Evolutionary conservation across 1,140 invertebrate species (phyloP), one percentile per base, ranked within the genome.

Genomic region (Popillia japonica): DNA sequence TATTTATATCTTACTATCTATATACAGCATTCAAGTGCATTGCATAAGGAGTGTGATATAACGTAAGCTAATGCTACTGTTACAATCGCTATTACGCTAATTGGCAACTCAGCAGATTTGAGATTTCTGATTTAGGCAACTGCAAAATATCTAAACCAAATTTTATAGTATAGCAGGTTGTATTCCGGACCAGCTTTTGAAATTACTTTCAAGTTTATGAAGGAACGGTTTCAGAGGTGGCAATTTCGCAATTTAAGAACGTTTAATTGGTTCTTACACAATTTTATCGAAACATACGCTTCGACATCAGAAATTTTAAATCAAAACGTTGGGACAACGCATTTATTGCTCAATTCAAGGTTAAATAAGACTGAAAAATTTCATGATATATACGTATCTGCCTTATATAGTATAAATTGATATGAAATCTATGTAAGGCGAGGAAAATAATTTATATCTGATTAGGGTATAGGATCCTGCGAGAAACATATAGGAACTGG

Each of bases 41-140:
- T 34, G 4, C 27, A 34, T 4, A 34, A 34, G 27, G 1, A 34
- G 4, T 34, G 2, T 34, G 27, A 34, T 4, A 34, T 34, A 34
- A 34, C 27, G 27, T 34, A 34, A 34, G 27, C 27, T 34, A 34
- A 34, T 34, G 27, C 27, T 34, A 55, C 17, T 55, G n/a, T 3
- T 48, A 55, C 48, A 55, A 55, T 55, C 48, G n/a, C 48, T 55
- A 55, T 55, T 55, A 20, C 48, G 48, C 17, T 55, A 17, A 55
- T 55, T 55, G 14, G 14, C 6, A 6, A 55, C 11, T n/a, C 27
- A 17, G 48, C 48, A 55, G 48, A 14, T 55, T 55, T 17, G 48
- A 55, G 14, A 55, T 55, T 55, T 55, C 48, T 55, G 17, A 17
- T 55, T 55, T 55, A 17, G 48, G 14, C 14, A 55, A 48, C 14